Evolutionary conservation across 2,888 invertebrate species (phyloP), one percentile per base, ranked within the genome.

Genomic region (Heliconius sara): DNA sequence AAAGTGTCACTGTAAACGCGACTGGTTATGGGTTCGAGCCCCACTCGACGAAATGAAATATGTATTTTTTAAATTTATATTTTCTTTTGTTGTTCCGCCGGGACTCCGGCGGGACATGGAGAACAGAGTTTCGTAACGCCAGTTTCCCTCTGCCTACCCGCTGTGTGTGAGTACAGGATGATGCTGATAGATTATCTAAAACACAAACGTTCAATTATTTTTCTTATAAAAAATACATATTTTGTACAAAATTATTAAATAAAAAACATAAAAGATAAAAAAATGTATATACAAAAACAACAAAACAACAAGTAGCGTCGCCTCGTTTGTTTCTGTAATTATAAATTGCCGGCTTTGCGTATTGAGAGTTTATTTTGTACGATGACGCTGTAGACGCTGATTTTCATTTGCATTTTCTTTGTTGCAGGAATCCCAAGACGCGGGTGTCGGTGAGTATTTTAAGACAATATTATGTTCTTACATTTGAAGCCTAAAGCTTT

Each of bases 371-470:
- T 65, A 71, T 60, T 75, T 79, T 76, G 78, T 74, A 70, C 57
- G n/a, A 60, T 73, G 70, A 68, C 85, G 86, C 86, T 85, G 85
- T 81, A 79, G 82, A 83, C 80, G 84, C 83, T 85, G 82, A 76
- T 82, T 81, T 80, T 82, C 77, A 83, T 78, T 80, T 78, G 77
- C 63, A 74, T 75, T 85, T 86, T 86, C 81, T 67, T 93, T 93
- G 92, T 94, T 94, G 52, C 94, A 94, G 94, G 94, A 93, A 87
- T 86, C 90, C 83, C 91, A 91, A 86, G 94, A 94, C 84, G 85
- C 90, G 70, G 92, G 89, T 78, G 84, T 89, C 74, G 93, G 94
- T 94, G 86, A 93, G 94, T 92, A 75, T 52, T 10, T 25, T 12
- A 34, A 43, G 57, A 39, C 34, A 72, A 30, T 19, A 63, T 25